Conservation (phyloP, 2,888 invertebrate genomes). For the Cyclophora punctaria region DNA sequence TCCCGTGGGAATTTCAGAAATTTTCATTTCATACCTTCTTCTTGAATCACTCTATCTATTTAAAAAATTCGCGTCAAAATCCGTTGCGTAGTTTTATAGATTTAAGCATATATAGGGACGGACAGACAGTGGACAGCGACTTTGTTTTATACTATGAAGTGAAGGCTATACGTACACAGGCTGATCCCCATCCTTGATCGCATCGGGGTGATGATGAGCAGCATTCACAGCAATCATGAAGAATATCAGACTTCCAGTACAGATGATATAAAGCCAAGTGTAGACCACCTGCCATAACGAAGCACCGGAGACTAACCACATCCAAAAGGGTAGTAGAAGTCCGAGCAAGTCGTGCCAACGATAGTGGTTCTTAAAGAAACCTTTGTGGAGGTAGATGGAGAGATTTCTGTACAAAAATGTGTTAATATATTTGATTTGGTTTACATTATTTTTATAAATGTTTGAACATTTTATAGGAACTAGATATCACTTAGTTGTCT, state of each 20-base stretch:
- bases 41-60: too few relatives aligned
- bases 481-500: too few relatives aligned
- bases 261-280: conserved; percentile 73
- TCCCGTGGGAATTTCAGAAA: too few relatives aligned
- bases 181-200: conserved; percentile 85
- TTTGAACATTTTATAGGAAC: too few relatives aligned
- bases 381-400: conserved; percentile 35
- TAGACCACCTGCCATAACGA: conserved; percentile 41
- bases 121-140: too few relatives aligned
- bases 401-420: conserved; percentile 32
- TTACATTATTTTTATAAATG: too few relatives aligned
- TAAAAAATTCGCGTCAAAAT: too few relatives aligned
- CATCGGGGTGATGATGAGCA: conserved; percentile 86
- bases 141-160: too few relatives aligned
- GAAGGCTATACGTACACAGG: conserved; percentile 33
- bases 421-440: too few relatives aligned
- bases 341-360: conserved; percentile 50
- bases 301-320: conserved; percentile 47
- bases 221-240: conserved; percentile 80
- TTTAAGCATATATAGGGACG: too few relatives aligned
- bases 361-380: conserved; percentile 41
- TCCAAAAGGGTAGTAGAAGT: conserved; percentile 53
- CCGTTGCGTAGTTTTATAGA: too few relatives aligned
- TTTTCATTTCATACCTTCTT: too few relatives aligned
- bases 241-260: conserved; percentile 77